Percentiles rank a stretch among this genome's conserved stretches.
These are phyloP conservation scores for Esperia sulphurella DNA, from an alignment of 2,888 invertebrate genomes.

Conservation along the genomic window DNA sequence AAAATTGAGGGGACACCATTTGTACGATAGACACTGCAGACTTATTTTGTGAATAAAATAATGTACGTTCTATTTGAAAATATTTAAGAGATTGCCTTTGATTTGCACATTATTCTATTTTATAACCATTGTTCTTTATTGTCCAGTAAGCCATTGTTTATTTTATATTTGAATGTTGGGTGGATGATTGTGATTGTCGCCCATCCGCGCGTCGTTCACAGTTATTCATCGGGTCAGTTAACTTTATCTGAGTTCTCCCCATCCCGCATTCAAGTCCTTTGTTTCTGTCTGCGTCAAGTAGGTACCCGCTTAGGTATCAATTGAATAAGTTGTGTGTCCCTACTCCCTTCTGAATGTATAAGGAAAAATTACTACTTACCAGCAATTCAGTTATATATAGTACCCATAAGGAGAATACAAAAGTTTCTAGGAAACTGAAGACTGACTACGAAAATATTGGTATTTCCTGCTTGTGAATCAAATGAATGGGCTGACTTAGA, in stretches of 20 bases:
- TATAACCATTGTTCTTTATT: conserved; percentile 29
- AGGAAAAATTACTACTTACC: too few relatives aligned
- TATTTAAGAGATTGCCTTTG: neutral
- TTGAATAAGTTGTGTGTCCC: neutral
- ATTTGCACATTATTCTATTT: neutral
- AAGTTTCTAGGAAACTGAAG: too few relatives aligned
- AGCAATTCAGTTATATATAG: too few relatives aligned
- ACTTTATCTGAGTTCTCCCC: conserved; percentile 39
- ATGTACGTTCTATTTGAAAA: too few relatives aligned
- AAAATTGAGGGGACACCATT: too few relatives aligned
- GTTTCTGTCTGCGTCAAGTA: conserved; percentile 11
- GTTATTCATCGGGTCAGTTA: conserved; percentile 55
- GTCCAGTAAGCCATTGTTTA: conserved; percentile 32
- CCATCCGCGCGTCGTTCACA: conserved; percentile 19
- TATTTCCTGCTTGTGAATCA: too few relatives aligned
- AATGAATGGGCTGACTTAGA: too few relatives aligned
- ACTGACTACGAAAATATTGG: too few relatives aligned
- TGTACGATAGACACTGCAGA: too few relatives aligned
- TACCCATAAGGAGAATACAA: too few relatives aligned
- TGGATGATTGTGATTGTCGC: conserved; percentile 38
- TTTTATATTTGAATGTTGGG: conserved; percentile 31
- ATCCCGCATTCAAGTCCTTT: conserved; percentile 20
- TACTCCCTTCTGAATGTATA: too few relatives aligned
- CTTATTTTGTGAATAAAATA: too few relatives aligned
- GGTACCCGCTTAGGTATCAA: conserved; percentile 7